phyloP scores from a whole-genome alignment of 2,113 vertebrate genomes.

The Gobius niger region DNA sequence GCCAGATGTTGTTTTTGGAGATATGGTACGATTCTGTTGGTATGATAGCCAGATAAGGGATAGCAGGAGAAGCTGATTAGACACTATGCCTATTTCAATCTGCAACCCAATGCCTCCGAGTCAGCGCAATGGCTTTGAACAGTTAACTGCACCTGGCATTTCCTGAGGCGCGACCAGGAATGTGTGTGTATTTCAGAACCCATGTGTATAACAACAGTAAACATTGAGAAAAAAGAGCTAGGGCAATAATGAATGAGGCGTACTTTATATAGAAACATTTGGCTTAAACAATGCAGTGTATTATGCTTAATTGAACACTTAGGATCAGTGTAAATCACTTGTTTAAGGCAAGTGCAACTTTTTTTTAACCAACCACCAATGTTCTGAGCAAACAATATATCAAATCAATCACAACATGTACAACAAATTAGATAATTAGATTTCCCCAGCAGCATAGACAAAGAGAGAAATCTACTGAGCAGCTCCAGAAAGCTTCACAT shows the following conservation, averaged over 20 bases:
- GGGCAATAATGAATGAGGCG: too few species aligned
- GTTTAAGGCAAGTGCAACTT: neutral
- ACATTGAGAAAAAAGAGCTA: conserved; percentile 18
- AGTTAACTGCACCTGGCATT: conserved; percentile 66
- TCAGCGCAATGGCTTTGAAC: conserved; percentile 54
- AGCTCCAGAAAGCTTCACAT: conserved; percentile 10
- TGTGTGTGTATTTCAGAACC: conserved; percentile 3
- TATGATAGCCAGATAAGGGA: conserved; percentile 20
- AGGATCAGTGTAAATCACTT: neutral
- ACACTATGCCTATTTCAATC: conserved; percentile 61
- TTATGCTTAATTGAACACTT: neutral
- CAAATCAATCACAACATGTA: conserved; percentile 10
- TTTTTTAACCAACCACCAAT: neutral
- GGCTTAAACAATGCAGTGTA: neutral
- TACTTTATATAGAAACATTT: neutral
- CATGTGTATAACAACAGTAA: conserved; percentile 7
- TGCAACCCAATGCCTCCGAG: conserved; percentile 42
- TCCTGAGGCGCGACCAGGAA: conserved; percentile 42
- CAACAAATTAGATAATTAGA: conserved; percentile 24
- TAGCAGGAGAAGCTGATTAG: conserved; percentile 44
- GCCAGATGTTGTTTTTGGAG: conserved; percentile 9
- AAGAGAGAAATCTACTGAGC: neutral
- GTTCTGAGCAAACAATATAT: neutral
- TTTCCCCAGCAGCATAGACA: conserved; percentile 16
- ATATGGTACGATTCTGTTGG: conserved; percentile 27